phyloP scores from a whole-genome alignment of 2,113 vertebrate species.

The Bungarus multicinctus region DNA sequence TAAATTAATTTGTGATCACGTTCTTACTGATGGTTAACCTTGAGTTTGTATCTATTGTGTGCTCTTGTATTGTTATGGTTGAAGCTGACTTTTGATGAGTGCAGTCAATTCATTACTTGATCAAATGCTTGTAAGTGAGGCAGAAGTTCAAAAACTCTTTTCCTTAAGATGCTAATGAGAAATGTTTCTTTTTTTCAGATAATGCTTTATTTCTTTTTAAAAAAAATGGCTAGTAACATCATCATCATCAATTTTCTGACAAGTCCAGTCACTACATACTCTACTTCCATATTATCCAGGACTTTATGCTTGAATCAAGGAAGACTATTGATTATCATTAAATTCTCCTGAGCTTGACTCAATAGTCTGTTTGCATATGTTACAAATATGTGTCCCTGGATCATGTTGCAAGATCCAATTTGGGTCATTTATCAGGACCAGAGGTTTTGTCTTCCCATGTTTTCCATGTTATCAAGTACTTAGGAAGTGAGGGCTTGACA shows the following conservation, averaged over 20 bases:
- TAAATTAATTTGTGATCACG: constrained; percentile 22
- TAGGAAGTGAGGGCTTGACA: no score
- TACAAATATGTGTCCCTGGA: background rate
- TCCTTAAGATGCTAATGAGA: background rate
- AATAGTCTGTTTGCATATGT: no score
- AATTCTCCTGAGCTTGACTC: background rate
- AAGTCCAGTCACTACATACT: background rate
- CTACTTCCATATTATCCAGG: background rate
- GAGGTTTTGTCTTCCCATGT: no score
- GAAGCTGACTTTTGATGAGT: background rate
- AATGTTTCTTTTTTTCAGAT: background rate
- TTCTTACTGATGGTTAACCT: no score
- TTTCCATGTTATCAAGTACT: no score
- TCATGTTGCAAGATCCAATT: no score
- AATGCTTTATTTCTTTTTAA: no score
- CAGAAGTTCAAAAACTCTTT: background rate
- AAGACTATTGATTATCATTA: background rate
- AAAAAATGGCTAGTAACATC: background rate
- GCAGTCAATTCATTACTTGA: background rate
- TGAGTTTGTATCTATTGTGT: no score
- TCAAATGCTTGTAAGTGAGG: background rate
- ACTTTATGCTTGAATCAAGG: background rate
- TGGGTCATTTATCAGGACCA: no score
- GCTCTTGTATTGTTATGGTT: no score
- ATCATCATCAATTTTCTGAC: background rate